A percentile compares a stretch with the other conserved stretches of the same genome.
Conservation (phyloP, 2,888 invertebrate genomes). For the Balanococcus diminutus region DNA sequence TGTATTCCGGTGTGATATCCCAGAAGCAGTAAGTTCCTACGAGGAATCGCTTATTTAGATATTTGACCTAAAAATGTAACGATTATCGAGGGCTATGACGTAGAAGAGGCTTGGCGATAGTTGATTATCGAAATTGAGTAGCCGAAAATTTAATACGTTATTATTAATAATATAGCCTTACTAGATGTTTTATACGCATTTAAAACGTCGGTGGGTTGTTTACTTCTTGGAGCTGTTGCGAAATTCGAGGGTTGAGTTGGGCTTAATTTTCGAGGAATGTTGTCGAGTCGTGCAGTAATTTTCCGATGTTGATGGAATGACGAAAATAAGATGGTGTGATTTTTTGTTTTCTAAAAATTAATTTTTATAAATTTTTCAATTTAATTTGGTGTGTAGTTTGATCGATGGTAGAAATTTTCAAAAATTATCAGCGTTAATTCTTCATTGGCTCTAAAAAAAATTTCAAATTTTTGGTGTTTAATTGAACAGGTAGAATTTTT, state of each 20-base stretch:
- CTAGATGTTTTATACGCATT: background rate
- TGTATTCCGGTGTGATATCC: conserved; percentile 93
- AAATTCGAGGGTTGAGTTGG: background rate
- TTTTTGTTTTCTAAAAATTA: too few relatives aligned
- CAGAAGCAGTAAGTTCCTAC: conserved; percentile 78
- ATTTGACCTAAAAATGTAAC: background rate
- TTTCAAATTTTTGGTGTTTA: too few relatives aligned
- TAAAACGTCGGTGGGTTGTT: background rate
- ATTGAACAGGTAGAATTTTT: too few relatives aligned
- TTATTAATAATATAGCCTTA: background rate
- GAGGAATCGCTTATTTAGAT: background rate
- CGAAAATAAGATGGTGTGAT: too few relatives aligned
- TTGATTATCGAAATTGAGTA: background rate
- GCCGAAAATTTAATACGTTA: background rate
- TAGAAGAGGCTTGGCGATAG: background rate
- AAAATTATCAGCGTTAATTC: too few relatives aligned
- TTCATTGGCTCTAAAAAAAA: too few relatives aligned
- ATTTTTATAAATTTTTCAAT: too few relatives aligned
- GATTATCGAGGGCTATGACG: background rate
- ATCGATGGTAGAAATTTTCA: too few relatives aligned
- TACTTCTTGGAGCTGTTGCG: background rate
- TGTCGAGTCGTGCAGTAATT: background rate
- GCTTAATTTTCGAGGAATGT: background rate
- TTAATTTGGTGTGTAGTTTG: too few relatives aligned
- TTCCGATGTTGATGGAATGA: background rate